A percentile compares a stretch with the other conserved stretches of the same genome.
phyloP scores from a whole-genome alignment of 2,113 vertebrate species.

The Picathartes gymnocephalus region DNA sequence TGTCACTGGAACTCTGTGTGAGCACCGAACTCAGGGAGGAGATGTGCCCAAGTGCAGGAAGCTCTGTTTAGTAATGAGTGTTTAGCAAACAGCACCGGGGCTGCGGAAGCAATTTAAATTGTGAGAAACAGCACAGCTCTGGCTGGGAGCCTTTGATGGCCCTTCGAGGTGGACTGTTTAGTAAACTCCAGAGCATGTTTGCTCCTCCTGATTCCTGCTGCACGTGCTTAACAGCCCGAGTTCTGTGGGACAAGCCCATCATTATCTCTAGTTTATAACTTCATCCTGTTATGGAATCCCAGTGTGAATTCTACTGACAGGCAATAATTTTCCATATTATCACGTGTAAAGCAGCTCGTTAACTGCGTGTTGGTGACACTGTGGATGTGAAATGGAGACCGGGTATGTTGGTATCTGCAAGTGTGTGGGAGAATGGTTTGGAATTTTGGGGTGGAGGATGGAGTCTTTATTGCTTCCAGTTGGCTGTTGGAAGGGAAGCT shows the following conservation, averaged over 20 bases:
- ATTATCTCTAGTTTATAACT: neutral
- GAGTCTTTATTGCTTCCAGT: neutral
- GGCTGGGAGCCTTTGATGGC: neutral
- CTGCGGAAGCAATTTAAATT: neutral
- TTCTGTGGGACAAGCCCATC: neutral
- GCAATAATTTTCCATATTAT: neutral
- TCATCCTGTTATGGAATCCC: fast-evolving
- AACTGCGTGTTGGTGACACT: neutral
- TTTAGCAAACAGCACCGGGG: neutral
- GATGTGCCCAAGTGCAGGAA: neutral
- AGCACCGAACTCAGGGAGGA: neutral
- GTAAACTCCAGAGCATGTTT: neutral
- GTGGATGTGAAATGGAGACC: neutral
- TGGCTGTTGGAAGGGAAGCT: neutral
- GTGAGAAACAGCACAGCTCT: neutral
- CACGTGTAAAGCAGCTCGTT: neutral
- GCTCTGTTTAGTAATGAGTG: neutral
- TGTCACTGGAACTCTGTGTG: neutral
- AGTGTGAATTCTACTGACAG: neutral
- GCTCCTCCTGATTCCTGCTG: neutral
- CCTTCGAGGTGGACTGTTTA: neutral
- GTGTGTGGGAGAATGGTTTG: neutral
- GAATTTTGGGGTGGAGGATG: neutral
- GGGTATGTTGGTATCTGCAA: neutral
- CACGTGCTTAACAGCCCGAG: neutral